Evolutionary conservation across 2,797 vertebrate genomes (phyloP).

Genomic region (Oryzias sinensis): DNA sequence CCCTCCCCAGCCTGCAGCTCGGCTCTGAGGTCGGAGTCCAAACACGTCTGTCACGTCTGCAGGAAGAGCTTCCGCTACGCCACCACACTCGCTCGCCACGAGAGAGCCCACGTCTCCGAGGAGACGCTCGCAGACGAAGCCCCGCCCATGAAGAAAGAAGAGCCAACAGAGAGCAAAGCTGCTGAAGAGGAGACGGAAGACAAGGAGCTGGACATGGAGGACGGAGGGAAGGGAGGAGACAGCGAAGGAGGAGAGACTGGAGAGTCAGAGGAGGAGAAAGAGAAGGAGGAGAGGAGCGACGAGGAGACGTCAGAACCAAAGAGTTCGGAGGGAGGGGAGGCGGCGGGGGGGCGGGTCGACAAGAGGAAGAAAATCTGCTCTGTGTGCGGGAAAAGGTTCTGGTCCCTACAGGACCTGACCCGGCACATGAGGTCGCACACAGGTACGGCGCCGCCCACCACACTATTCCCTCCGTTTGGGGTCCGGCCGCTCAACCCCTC

Average conservation of each 20-base stretch:
- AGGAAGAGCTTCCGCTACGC: slow-evolving; percentile 92
- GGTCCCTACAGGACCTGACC: slow-evolving; percentile 97
- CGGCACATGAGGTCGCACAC: slow-evolving; percentile 97
- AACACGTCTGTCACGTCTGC: slow-evolving; percentile 85
- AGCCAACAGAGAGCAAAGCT: slow-evolving; percentile 43
- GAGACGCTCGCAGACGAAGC: slow-evolving; percentile 52
- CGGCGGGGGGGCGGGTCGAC: slow-evolving; percentile 77
- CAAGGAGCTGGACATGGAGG: slow-evolving; percentile 60
- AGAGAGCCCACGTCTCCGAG: slow-evolving; percentile 84
- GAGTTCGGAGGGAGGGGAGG: slow-evolving; percentile 71
- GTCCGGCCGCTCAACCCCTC: too few relatives aligned
- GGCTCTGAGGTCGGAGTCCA: slow-evolving; percentile 78
- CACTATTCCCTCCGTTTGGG: background rate
- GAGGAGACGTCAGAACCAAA: slow-evolving; percentile 86
- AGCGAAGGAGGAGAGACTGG: slow-evolving; percentile 62
- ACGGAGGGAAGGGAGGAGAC: slow-evolving; percentile 67
- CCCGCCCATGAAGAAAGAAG: slow-evolving; percentile 38
- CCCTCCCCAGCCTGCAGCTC: slow-evolving; percentile 20
- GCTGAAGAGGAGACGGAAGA: slow-evolving; percentile 46
- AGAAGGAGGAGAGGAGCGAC: slow-evolving; percentile 86
- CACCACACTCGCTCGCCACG: slow-evolving; percentile 89
- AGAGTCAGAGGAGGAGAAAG: slow-evolving; percentile 42
- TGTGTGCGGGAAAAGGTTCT: slow-evolving; percentile 94
- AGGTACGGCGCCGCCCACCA: slow-evolving; percentile 68
- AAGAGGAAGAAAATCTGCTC: slow-evolving; percentile 97